phyloP scores from a whole-genome alignment of 2,113 vertebrate genomes.

The Rattus rattus region DNA sequence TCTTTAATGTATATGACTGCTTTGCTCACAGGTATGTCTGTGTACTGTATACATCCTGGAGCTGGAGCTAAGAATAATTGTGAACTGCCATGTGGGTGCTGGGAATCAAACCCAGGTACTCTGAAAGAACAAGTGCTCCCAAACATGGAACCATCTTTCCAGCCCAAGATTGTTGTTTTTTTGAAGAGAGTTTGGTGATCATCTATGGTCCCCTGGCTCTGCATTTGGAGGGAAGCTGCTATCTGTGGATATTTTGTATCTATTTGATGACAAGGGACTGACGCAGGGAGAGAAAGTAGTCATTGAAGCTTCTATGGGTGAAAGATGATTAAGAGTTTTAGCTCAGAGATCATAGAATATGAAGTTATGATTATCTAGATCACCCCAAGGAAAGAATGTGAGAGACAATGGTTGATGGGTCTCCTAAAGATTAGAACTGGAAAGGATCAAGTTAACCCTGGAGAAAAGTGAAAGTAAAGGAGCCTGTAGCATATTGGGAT shows the following conservation, averaged over 20 bases:
- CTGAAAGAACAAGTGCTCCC: not conserved
- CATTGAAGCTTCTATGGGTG: not conserved
- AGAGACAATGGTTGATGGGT: not conserved
- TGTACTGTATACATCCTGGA: not conserved
- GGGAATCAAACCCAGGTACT: not conserved
- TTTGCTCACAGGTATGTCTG: not conserved
- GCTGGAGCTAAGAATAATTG: not conserved
- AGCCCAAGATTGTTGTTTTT: not conserved
- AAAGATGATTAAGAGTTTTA: conserved; percentile 3
- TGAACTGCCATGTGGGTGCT: not conserved
- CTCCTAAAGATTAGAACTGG: not conserved
- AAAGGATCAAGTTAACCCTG: not conserved
- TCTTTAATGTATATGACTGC: not conserved
- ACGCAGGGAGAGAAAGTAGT: not conserved
- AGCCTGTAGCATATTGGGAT: not conserved
- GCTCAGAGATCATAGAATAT: not conserved
- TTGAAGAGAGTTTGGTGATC: not conserved
- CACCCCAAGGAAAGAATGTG: not conserved
- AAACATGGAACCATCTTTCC: not conserved
- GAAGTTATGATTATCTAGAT: not conserved
- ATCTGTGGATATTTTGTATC: conserved; percentile 9
- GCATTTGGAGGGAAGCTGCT: not conserved
- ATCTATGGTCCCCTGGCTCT: not conserved
- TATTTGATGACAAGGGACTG: not conserved
- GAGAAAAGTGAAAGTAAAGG: not conserved